Evolutionary conservation across 2,888 invertebrate genomes (phyloP), one percentile per base, ranked within the genome.

Genomic region (Tinea semifulvella): DNA sequence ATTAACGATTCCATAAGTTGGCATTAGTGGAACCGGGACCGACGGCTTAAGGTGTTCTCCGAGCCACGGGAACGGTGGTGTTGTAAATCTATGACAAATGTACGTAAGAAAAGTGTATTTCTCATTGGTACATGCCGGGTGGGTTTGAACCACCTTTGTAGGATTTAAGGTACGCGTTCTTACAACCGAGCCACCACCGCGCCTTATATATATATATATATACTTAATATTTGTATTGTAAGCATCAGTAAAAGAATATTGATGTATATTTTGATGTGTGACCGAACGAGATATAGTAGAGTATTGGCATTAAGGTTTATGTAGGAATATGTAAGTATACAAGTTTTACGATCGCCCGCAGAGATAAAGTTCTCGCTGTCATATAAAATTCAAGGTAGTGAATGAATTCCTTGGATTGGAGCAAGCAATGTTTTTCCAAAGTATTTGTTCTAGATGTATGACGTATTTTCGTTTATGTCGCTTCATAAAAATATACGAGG

Each of bases 271-370:
- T n/a, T n/a, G n/a, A n/a, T n/a, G n/a, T n/a, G n/a, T n/a, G n/a
- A n/a, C n/a, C n/a, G n/a, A n/a, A n/a, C n/a, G n/a, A 22, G 6
- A 22, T 22, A 22, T 8, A 22, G 10, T 10, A 10, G 36, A 16
- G 16, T 18, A 36, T 36, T 7, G 36, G 18, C 18, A 36, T 36
- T 36, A 36, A 36, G 18, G 36, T 36, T 36, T 36, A 36, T 36
- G 18, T 36, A 18, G 18, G 36, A 36, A 36, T 40, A 22, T 40
- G 40, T 40, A 40, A 22, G 40, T 40, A 40, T 40, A 22, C 22
- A 40, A 22, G 20, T 40, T 40, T 40, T 40, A 40, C 40, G 40
- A 40, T 40, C 40, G 17, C 40, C 40, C n/a, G 40, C 40, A 40
- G 40, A 40, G 40, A 40, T 40, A 40, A 40, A 40, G 40, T 40